Percentiles rank a stretch among this genome's conserved stretches.
phyloP scores from a whole-genome alignment of 2,888 invertebrate genomes.

The Caenorhabditis macrosperma region DNA sequence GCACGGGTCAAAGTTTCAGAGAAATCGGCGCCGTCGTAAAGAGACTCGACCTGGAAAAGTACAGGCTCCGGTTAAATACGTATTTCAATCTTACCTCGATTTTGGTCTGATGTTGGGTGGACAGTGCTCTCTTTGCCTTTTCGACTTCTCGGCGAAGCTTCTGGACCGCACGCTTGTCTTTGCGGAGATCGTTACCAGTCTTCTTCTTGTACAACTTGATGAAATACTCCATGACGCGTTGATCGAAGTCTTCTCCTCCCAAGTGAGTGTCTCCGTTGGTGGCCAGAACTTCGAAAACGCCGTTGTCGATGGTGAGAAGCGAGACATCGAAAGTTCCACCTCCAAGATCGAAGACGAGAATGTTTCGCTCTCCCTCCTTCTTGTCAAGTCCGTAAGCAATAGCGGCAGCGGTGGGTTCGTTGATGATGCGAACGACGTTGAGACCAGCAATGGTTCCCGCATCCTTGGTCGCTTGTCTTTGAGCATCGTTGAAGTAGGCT shows the following conservation, averaged over 20 bases:
- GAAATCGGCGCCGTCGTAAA: constrained; percentile 98
- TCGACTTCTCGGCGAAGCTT: constrained; percentile 81
- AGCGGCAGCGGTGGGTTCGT: too few relatives aligned
- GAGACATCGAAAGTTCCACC: too few relatives aligned
- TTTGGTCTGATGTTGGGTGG: constrained; percentile 89
- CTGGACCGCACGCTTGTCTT: constrained; percentile 80
- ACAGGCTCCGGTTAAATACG: not conserved
- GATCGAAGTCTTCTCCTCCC: too few relatives aligned
- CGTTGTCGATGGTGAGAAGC: too few relatives aligned
- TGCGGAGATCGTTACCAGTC: constrained; percentile 80
- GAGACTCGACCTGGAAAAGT: constrained; percentile 85
- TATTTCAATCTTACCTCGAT: constrained; percentile 87
- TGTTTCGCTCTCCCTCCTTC: too few relatives aligned
- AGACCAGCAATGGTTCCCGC: too few relatives aligned
- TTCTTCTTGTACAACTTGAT: constrained; percentile 86
- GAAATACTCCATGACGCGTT: constrained; percentile 91
- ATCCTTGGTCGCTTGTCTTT: too few relatives aligned
- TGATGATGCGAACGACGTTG: too few relatives aligned
- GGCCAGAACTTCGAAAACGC: too few relatives aligned
- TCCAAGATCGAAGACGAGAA: too few relatives aligned
- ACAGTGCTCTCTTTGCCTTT: constrained; percentile 85
- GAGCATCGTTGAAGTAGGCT: constrained; percentile 99
- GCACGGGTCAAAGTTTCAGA: constrained; percentile 97
- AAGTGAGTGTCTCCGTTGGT: too few relatives aligned
- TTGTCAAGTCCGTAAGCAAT: too few relatives aligned